Evolutionary conservation across 2,113 vertebrate species (phyloP), one percentile per base, ranked within the genome.

Genomic region (Craseonycteris thonglongyai): DNA sequence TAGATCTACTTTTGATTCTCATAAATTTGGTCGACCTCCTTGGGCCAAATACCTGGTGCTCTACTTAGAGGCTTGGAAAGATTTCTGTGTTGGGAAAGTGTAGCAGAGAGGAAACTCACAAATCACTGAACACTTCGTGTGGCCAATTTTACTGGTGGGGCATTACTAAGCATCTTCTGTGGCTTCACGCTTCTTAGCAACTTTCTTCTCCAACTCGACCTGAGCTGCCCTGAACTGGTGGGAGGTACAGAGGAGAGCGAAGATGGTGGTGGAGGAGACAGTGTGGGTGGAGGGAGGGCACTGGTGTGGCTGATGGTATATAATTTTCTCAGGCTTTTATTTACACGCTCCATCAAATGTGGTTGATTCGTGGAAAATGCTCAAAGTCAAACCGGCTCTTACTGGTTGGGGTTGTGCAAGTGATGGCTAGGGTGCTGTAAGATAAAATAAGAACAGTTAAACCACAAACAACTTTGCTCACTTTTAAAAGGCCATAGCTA

Each of bases 401-500:
- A 68, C 94, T 49, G 87, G 95, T 61, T 95, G 82, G 69, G 88
- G 90, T 59, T 42, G n/a, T 74, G 87, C 81, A 80, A 82, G 90
- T 65, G 54, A 40, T 0, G 93, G 95, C 91, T 76, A 66, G 65
- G 80, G 78, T 1, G 38, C 83, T 58, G 24, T 0, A 49, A 33
- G 94, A 97, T 96, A 97, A 96, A 94, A 40, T 40, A 86, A 89
- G 86, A 68, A 86, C 98, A 96, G 98, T 98, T 98, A 98, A 93
- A 98, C 98, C 98, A 97, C 98, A 98, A 75, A 7, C 28, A 93
- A 2, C 49, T 92, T 89, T 89, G 88, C 9, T 47, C 79, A 28
- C 65, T 75, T 96, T 96, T 95, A 86, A 88, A 88, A 76, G 96
- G 78, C 81, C 96, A 94, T 40, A 87, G 61, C 84, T 96, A 94